Conservation (phyloP, 2,888 invertebrate genomes). For the Cistogaster globosa region DNA sequence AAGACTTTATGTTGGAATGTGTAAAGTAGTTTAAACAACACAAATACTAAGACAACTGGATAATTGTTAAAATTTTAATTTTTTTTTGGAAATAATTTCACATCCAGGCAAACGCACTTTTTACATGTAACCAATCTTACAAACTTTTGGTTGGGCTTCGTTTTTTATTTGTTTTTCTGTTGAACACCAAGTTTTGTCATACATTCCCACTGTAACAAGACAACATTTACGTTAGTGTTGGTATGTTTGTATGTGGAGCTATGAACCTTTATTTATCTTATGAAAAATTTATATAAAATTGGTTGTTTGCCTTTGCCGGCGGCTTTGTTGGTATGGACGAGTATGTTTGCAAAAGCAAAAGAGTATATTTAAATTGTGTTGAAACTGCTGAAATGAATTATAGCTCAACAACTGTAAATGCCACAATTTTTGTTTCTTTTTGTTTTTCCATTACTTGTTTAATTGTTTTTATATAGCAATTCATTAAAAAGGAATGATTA, state of each 20-base stretch:
- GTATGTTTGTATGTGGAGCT: neutral
- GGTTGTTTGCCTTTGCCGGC: neutral
- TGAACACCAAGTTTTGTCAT: conserved; percentile 11
- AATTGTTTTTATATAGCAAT: neutral
- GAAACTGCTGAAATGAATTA: conserved; percentile 71
- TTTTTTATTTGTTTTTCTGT: conserved; percentile 26
- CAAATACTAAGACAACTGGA: neutral
- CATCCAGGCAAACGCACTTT: conserved; percentile 17
- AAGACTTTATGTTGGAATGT: neutral
- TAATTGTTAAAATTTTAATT: neutral
- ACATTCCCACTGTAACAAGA: conserved; percentile 16
- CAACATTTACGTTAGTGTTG: neutral
- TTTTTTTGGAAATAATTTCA: conserved; percentile 6
- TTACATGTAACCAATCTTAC: conserved; percentile 2
- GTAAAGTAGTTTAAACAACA: neutral
- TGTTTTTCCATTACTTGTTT: neutral
- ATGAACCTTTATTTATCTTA: conserved; percentile 14
- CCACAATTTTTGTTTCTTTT: conserved; percentile 40
- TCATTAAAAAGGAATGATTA: neutral
- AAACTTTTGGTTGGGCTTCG: conserved; percentile 4
- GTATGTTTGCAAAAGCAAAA: conserved; percentile 3
- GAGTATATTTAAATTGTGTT: conserved; percentile 68
- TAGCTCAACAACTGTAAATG: conserved; percentile 61
- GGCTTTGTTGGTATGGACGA: neutral
- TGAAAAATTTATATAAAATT: conserved; percentile 6